Base-by-base conservation (phyloP, 2,797 vertebrate species). In the Hoplostethus atlanticus region DNA sequence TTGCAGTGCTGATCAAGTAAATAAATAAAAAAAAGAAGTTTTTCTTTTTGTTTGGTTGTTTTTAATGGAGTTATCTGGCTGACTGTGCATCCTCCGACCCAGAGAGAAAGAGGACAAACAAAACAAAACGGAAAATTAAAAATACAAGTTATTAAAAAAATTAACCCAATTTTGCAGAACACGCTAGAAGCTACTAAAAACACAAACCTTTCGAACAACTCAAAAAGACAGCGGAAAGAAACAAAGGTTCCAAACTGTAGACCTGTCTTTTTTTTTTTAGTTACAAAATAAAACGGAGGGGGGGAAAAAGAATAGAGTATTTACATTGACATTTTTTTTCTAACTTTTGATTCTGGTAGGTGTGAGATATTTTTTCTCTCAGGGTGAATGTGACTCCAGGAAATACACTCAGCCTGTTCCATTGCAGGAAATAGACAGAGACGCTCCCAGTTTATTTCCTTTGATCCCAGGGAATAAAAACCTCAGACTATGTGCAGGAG, bases 171-270 rank as follows among this genome's bases (percentile, higher is more conserved):
- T 60, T 9, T 25, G 42, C 42, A 75, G 71, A 87, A 79, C 84
- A 90, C 89, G 87, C 87, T 84, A 82, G 58, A 85, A 83, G 47
- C 84, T 89, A 89, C 85, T 79, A 81, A 86, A 84, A 90, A 92
- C 84, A 89, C 85, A 91, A 91, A 87, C 44, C 25, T 86, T 56
- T 28, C 4, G 51, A 89, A 84, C 76, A 86, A 88, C 69, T 89
- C 79, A 73, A 79, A 81, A 75, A 83, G 51, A 87, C 68, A 83
- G 54, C 28, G 73, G 59, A 65, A 62, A 67, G 65, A 88, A 89
- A 70, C 30, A 76, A 74, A 79, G 55, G 71, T 48, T 81, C 44
- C 70, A 78, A 85, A 88, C 17, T 51, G 62, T 67, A 65, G 77
- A 75, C 65, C 64, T 21, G 53, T 81, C 42, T 53, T 60, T 38